These are phyloP conservation scores for Daboia siamensis DNA, from an alignment of 2,113 vertebrate genomes.

Conservation along the genomic window DNA sequence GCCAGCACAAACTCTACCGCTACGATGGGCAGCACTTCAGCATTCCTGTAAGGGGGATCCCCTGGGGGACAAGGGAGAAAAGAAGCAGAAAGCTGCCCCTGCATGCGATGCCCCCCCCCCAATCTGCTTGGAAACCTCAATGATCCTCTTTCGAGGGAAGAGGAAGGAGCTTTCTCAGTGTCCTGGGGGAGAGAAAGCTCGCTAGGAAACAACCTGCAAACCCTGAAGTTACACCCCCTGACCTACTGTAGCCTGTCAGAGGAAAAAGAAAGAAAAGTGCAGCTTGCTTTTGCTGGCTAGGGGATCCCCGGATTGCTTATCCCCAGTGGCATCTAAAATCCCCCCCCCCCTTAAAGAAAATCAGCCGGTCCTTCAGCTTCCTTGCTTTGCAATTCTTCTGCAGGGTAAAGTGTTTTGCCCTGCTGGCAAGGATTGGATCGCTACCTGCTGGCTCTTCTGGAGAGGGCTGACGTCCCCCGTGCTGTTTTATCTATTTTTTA, in stretches of 20 bases:
- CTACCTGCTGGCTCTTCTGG: background rate
- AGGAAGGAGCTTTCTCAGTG: slow-evolving; percentile 4
- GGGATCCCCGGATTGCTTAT: slow-evolving; percentile 40
- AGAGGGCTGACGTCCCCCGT: background rate
- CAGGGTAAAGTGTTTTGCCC: slow-evolving; percentile 35
- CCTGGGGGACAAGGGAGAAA: fast-evolving
- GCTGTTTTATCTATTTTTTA: slow-evolving; percentile 14
- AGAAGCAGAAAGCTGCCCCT: background rate
- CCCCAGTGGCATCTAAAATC: background rate
- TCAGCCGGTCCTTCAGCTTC: slow-evolving; percentile 15
- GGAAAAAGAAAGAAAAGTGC: slow-evolving; percentile 51
- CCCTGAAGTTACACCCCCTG: slow-evolving; percentile 61
- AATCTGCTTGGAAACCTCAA: background rate
- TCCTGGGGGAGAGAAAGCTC: background rate
- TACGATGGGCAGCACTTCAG: slow-evolving; percentile 96
- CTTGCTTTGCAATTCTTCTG: slow-evolving; percentile 40
- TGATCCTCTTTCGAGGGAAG: background rate
- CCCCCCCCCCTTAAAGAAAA: background rate
- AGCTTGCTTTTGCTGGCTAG: slow-evolving; percentile 31
- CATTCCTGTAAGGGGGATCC: slow-evolving; percentile 84
- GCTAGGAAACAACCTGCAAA: slow-evolving; percentile 1
- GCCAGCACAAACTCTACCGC: slow-evolving; percentile 94
- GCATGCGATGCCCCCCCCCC: background rate
- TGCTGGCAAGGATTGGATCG: background rate
- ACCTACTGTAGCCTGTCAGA: slow-evolving; percentile 60